Evolutionary conservation across 2,113 vertebrate species (phyloP).

Genomic region (Nothoprocta perdicaria): DNA sequence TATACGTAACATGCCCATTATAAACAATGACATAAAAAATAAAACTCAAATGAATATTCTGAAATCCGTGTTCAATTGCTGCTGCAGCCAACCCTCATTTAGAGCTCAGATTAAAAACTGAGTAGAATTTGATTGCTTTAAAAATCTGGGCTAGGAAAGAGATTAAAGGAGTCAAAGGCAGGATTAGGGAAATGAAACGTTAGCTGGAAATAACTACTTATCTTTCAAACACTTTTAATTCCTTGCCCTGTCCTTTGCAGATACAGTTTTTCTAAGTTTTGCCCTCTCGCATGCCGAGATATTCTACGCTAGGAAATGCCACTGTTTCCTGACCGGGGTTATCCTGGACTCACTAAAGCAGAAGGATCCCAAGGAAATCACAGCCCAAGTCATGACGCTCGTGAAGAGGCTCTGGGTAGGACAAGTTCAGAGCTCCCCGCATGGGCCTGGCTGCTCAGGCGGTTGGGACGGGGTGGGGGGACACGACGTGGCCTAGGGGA

Average conservation of each 20-base stretch:
- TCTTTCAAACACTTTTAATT: background rate
- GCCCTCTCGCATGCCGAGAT: conserved; percentile 75
- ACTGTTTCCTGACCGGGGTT: conserved; percentile 71
- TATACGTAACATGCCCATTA: background rate
- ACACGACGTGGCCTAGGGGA: too few relatives aligned
- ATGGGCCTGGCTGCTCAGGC: too few relatives aligned
- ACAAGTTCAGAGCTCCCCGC: too few relatives aligned
- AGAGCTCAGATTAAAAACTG: background rate
- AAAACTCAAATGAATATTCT: too few relatives aligned
- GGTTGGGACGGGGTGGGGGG: too few relatives aligned
- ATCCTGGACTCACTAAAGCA: conserved; percentile 74
- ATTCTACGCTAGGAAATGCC: conserved; percentile 73
- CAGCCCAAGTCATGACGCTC: conserved; percentile 55
- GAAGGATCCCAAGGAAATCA: conserved; percentile 68
- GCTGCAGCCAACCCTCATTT: background rate
- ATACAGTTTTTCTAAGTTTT: conserved; percentile 70
- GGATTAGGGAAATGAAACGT: background rate
- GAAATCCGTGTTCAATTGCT: background rate
- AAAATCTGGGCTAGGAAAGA: background rate
- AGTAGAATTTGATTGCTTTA: too few relatives aligned
- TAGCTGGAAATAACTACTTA: too few relatives aligned
- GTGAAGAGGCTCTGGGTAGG: conserved; percentile 72
- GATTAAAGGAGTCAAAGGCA: too few relatives aligned
- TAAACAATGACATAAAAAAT: background rate
- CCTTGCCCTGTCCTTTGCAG: conserved; percentile 19